Base-by-base conservation (phyloP, 2,113 vertebrate species). In the Himantopus leucocephalus region DNA sequence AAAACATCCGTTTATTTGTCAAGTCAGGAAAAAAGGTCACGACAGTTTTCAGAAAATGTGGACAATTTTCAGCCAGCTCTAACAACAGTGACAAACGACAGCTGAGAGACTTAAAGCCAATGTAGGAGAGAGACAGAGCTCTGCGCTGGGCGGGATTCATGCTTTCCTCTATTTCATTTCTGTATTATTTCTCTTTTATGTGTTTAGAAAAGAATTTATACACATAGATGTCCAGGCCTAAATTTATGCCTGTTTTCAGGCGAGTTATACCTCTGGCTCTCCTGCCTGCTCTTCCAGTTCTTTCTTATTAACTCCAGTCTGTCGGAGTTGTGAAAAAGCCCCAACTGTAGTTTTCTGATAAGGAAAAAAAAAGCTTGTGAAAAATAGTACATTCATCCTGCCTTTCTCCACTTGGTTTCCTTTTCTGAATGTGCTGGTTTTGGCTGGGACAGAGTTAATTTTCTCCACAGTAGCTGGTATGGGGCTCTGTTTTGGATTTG, bases 1-100 rank as follows among this genome's bases (percentile, higher is more conserved):
- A 93, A 94, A 94, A 88, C 83, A 95, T 93, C 73, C 48, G 89
- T 92, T 91, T 95, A 88, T 95, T 95, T 94, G 79, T 96, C 89
- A 91, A 89, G 80, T 89, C 80, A 91, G 87, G 66, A 95, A 96
- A 81, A 95, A 87, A 92, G 94, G 96, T 95, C 92, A 93, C 32
- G 52, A 72, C 88, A 81, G 76, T 94, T 95, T 94, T 89, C 48
- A 85, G 64, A 83, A 86, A 96, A 93, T 74, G 59, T 94, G 92
- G 91, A 74, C 3, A 1, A 48, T 89, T 94, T 96, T 96, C 96
- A 94, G 68, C 35, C 83, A 86, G 35, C 80, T 81, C 76, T 48
- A 95, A 66, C 37, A 48, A 53, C 24, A 29, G 47, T 10, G 72
- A 93, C 90, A 63, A 87, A 47, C 1, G 56, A 53, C 64, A 94